Base-by-base conservation (phyloP, 2,888 invertebrate species). In the Rotaria magnacalcarata region DNA sequence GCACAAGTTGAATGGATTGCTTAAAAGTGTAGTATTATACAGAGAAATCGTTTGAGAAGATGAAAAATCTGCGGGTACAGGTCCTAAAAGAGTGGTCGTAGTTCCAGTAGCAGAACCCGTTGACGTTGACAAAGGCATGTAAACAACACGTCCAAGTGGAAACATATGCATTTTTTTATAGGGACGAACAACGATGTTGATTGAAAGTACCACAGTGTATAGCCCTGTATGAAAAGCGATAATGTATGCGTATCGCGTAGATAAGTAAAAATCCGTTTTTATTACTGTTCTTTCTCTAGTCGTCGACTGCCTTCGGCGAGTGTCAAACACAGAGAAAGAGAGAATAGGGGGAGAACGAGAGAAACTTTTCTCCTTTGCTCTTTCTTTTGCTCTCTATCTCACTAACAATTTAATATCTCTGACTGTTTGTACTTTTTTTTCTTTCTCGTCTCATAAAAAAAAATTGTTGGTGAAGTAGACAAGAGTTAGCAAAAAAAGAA, bases 121-220 rank as follows among this genome's bases (percentile, higher is more conserved):
- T 74, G 74, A 34, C 0, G 80, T 47, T 47, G 47, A 43, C 47
- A 80, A 47, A 47, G 80, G 80, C 80, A 80, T 80, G n/a, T 80
- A 80, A 24, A 80, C 80, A 80, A 80, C 80, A 80, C 80, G 80
- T 0, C 80, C 80, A n/a, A 80, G 43, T 80, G 80, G 80, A 80
- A 80, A 80, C 80, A 80, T 80, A 80, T 80, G 80, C 80, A 80
- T 80, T n/a, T 67, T 67, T 67, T 19, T 34, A 67, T 67, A 34
- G 27, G 67, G 67, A 67, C 67, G 67, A 67, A 19, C 34, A 34
- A 34, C 34, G 67, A 67, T 67, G 67, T 67, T 67, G 67, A 67
- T 67, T 67, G 34, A 67, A 67, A 41, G 19, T 19, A 19, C 34
- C 67, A 67, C 67, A 7, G 67, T 34, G 67, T 67, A 67, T 34